Evolutionary conservation across 2,888 invertebrate species (phyloP).

Genomic region (Tachystola acroxantha): DNA sequence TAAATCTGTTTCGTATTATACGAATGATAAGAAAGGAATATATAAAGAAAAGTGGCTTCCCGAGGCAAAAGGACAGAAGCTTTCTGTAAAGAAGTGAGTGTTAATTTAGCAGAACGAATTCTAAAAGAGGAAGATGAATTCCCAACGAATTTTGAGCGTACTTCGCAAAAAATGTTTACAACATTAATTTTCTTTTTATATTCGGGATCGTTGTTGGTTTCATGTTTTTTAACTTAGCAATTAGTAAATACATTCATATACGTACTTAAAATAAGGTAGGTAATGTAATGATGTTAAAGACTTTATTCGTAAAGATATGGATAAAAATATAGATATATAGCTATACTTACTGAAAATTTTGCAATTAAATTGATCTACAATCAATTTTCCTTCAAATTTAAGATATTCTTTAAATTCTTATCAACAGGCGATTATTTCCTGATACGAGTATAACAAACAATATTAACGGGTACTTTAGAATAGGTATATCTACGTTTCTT

Average conservation of each 20-base stretch:
- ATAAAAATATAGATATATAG: too few species aligned
- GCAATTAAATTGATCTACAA: too few species aligned
- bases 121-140: conserved; percentile 33
- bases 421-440: too few species aligned
- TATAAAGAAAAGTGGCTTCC: conserved; percentile 34
- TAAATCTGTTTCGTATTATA: conserved; percentile 25
- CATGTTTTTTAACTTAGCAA: conserved; percentile 49
- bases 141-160: conserved; percentile 18
- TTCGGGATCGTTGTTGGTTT: conserved; percentile 19
- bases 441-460: too few species aligned
- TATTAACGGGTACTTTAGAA: too few species aligned
- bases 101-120: conserved; percentile 43
- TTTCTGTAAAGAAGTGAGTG: conserved; percentile 33
- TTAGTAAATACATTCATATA: too few species aligned
- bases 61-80: conserved; percentile 21
- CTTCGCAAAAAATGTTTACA: conserved; percentile 14
- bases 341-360: too few species aligned
- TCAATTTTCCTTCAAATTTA: too few species aligned
- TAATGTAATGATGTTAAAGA: too few species aligned
- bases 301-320: too few species aligned
- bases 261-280: too few species aligned
- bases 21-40: conserved; percentile 25
- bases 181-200: conserved; percentile 15
- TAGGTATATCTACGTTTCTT: conserved; percentile 40
- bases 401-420: too few species aligned